These are phyloP conservation scores for Monochamus saltuarius DNA, from an alignment of 1,140 invertebrate species.

Conservation along the genomic window DNA sequence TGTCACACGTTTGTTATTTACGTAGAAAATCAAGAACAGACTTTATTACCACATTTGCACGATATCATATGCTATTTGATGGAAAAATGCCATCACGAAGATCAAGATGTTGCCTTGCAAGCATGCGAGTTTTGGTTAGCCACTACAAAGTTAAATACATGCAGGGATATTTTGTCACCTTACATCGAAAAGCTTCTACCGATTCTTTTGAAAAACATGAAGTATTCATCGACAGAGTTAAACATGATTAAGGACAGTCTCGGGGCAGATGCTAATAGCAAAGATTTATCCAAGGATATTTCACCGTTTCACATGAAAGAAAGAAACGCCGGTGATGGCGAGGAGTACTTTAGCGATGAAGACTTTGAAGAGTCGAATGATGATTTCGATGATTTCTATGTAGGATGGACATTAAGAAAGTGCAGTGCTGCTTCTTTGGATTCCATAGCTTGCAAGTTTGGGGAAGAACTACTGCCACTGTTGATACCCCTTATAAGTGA, in stretches of 20 bases:
- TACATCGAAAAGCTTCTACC: slow-evolving; percentile 86
- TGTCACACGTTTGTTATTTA: slow-evolving; percentile 49
- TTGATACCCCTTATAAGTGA: slow-evolving; percentile 95
- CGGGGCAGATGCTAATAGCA: slow-evolving; percentile 41
- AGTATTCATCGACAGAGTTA: slow-evolving; percentile 96
- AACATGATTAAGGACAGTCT: slow-evolving; percentile 77
- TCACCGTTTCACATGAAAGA: slow-evolving; percentile 38
- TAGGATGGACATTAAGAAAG: slow-evolving; percentile 97
- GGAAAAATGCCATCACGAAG: slow-evolving; percentile 86
- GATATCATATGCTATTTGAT: slow-evolving; percentile 99
- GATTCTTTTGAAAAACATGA: slow-evolving; percentile 93
- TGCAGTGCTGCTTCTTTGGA: slow-evolving; percentile 98
- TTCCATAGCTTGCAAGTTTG: slow-evolving; percentile 94
- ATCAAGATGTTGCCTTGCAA: slow-evolving; percentile 92
- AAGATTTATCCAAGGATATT: slow-evolving; percentile 46
- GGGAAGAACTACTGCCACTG: slow-evolving; percentile 88
- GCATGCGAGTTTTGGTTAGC: slow-evolving; percentile 99
- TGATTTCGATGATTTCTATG: slow-evolving; percentile 84
- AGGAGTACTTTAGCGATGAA: slow-evolving; percentile 56
- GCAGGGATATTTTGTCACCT: slow-evolving; percentile 85
- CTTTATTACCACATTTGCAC: slow-evolving; percentile 82
- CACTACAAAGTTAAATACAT: slow-evolving; percentile 91
- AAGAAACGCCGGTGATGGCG: slow-evolving; percentile 54
- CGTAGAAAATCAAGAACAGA: slow-evolving; percentile 45
- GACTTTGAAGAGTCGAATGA: slow-evolving; percentile 76